Base-by-base conservation (phyloP, 2,797 vertebrate species). In the Mallotus villosus region DNA sequence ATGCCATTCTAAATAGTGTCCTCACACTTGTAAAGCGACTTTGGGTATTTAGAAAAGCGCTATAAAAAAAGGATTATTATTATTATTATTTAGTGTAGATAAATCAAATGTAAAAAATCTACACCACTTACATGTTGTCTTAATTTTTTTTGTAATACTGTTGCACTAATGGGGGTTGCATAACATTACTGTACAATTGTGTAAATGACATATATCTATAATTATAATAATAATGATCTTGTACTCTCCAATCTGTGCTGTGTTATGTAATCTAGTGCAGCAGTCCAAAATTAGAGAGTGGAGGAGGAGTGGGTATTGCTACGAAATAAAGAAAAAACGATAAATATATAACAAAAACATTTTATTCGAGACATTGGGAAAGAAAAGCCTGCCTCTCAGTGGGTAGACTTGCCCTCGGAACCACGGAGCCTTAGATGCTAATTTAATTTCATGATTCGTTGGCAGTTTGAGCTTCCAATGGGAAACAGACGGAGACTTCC, bases 401-500 rank as follows among this genome's bases (percentile, higher is more conserved):
- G 17, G 61, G n/a, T 34, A 16, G 14, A 49, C 21, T 24, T 55
- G 49, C 27, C 66, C 51, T 46, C 59, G 53, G 67, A 68, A 58
- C 53, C 25, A 46, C 7, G 21, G 19, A 58, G 16, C 49, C 63
- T 57, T 29, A 69, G 73, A 41, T 68, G 66, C 61, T 74, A 63
- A 74, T 74, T 74, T 70, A 69, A 75, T 70, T 70, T 58, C 51
- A 75, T 70, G 62, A 58, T 69, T 69, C 59, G 63, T 68, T 74
- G 73, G 73, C 61, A 68, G 24, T 74, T 61, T 68, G 72, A 67
- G 58, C 37, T 55, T 29, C 58, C 46, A 63, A 29, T 25, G 62
- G 49, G 32, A 68, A 68, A 61, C 55, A 41, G 24, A 59, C n/a
- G n/a, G 32, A 32, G 37, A 25, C 12, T 22, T 55, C 59, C 60